Conservation (phyloP, 2,797 vertebrate genomes). For the Morelia viridis region DNA sequence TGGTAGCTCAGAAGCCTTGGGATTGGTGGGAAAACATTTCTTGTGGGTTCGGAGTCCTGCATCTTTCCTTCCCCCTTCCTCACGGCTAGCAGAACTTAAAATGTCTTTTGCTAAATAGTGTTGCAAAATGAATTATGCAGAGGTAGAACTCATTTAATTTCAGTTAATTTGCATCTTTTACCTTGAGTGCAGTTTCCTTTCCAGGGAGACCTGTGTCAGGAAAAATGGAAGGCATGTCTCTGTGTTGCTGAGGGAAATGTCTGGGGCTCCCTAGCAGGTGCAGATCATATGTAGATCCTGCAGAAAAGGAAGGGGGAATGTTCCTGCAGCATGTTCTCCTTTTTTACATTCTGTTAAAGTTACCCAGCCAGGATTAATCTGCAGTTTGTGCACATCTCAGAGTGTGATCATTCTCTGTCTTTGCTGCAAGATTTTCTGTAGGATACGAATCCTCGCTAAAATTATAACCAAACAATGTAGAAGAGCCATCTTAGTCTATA, state of each 20-base stretch:
- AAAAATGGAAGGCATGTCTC: neutral
- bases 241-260: neutral
- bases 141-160: neutral
- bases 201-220: neutral
- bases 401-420: neutral
- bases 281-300: neutral
- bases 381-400: neutral
- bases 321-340: neutral
- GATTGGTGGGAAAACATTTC: neutral
- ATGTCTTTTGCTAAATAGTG: neutral
- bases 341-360: neutral
- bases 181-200: neutral
- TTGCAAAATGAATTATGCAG: neutral
- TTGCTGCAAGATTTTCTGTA: neutral
- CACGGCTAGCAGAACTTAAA: neutral
- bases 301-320: neutral
- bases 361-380: neutral
- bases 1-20: neutral
- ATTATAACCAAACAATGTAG: neutral
- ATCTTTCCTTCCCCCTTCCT: neutral
- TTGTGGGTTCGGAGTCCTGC: neutral
- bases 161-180: neutral
- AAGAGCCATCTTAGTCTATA: neutral
- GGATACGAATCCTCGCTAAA: neutral
- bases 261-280: neutral